phyloP scores from a whole-genome alignment of 2,888 invertebrate genomes.

The Apamea crenata region DNA sequence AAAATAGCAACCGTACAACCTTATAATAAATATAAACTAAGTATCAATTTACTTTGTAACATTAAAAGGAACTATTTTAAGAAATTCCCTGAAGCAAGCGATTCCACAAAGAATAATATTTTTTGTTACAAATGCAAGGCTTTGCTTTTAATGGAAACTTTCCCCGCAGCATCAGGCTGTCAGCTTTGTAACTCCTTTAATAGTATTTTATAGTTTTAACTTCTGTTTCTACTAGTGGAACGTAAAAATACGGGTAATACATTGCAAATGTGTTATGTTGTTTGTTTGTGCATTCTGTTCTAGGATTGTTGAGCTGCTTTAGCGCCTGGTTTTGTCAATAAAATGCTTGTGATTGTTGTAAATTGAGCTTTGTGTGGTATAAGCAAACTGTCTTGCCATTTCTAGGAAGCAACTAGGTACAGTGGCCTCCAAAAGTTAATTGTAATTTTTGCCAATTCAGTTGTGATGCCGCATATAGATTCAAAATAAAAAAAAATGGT shows the following conservation, averaged over 20 bases:
- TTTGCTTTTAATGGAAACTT: constrained; percentile 69
- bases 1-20: background rate
- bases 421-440: too few relatives aligned
- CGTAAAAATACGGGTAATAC: constrained; percentile 52
- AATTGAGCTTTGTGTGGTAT: background rate
- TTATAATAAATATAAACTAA: background rate
- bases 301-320: background rate
- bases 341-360: background rate
- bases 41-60: constrained; percentile 47
- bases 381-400: background rate
- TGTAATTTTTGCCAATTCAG: too few relatives aligned
- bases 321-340: background rate
- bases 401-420: too few relatives aligned
- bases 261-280: constrained; percentile 40
- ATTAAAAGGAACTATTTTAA: constrained; percentile 55
- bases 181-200: constrained; percentile 65
- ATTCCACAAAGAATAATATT: constrained; percentile 64
- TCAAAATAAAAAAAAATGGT: too few relatives aligned
- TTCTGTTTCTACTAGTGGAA: constrained; percentile 47
- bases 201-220: constrained; percentile 67
- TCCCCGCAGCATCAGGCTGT: constrained; percentile 62
- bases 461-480: too few relatives aligned
- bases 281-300: constrained; percentile 13
- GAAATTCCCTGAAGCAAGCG: constrained; percentile 48
- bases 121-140: constrained; percentile 65